Percentiles rank a stretch among this genome's conserved stretches.
Evolutionary conservation across 2,113 vertebrate species (phyloP).

Genomic region (Lanius ludovicianus): DNA sequence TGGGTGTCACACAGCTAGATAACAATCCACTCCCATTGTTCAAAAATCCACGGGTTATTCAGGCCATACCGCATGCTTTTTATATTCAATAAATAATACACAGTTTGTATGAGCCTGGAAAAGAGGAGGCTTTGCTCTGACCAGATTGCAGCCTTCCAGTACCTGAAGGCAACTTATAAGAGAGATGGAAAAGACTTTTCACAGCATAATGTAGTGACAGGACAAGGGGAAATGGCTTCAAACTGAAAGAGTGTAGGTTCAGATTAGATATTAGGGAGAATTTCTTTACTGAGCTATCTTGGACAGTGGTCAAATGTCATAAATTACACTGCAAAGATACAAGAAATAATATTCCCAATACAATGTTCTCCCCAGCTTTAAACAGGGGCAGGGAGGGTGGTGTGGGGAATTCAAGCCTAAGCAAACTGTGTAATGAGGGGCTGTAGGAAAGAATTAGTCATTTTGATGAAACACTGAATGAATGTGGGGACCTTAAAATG

Average conservation of each 20-base stretch:
- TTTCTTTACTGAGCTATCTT: not conserved
- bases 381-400: rapidly evolving
- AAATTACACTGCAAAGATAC: not conserved
- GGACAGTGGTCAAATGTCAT: not conserved
- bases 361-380: not conserved
- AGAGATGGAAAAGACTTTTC: not conserved
- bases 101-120: not conserved
- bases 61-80: not conserved
- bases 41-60: not conserved
- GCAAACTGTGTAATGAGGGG: not conserved
- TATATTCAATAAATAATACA: not conserved
- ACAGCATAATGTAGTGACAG: not conserved
- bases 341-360: not conserved
- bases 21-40: not conserved
- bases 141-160: not conserved
- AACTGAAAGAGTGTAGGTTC: not conserved
- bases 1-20: not conserved
- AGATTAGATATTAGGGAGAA: not conserved
- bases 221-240: not conserved
- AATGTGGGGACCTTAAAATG: not conserved
- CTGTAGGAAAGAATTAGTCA: not conserved
- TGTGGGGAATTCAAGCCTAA: not conserved
- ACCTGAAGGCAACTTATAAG: not conserved
- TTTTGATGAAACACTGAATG: not conserved
- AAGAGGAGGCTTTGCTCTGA: not conserved